Conservation (phyloP, 2,888 invertebrate genomes). For the Drosophila anomelani region DNA sequence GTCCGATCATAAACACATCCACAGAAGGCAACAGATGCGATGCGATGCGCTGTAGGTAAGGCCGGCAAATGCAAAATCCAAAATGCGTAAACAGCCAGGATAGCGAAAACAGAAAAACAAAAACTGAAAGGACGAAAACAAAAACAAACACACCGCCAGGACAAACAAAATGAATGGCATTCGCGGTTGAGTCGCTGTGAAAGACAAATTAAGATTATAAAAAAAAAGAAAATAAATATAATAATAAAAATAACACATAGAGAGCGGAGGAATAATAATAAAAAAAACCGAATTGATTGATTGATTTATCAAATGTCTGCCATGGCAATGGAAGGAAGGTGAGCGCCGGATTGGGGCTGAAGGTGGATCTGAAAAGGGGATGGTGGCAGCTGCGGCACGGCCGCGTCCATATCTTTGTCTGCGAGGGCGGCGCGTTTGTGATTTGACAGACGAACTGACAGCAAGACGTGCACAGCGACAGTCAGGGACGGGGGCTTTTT, state of each 20-base stretch:
- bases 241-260: constrained; percentile 71
- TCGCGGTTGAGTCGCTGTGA: constrained; percentile 76
- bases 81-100: constrained; percentile 43
- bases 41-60: not conserved
- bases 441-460: constrained; percentile 79
- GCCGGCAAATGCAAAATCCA: constrained; percentile 35
- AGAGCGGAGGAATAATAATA: constrained; percentile 19
- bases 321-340: constrained; percentile 35
- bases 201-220: constrained; percentile 81
- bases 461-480: constrained; percentile 67
- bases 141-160: constrained; percentile 41
- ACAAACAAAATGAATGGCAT: constrained; percentile 75
- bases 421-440: constrained; percentile 69
- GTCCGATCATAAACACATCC: constrained; percentile 49
- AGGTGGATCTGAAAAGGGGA: constrained; percentile 1
- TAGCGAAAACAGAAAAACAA: constrained; percentile 26
- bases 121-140: constrained; percentile 5
- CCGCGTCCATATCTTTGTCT: constrained; percentile 63
- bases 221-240: constrained; percentile 58
- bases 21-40: constrained; percentile 60
- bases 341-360: constrained; percentile 18
- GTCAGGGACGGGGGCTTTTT: not conserved
- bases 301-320: constrained; percentile 79
- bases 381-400: constrained; percentile 49
- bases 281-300: constrained; percentile 71